phyloP scores from a whole-genome alignment of 2,113 vertebrate genomes.

The Alethe diademata region DNA sequence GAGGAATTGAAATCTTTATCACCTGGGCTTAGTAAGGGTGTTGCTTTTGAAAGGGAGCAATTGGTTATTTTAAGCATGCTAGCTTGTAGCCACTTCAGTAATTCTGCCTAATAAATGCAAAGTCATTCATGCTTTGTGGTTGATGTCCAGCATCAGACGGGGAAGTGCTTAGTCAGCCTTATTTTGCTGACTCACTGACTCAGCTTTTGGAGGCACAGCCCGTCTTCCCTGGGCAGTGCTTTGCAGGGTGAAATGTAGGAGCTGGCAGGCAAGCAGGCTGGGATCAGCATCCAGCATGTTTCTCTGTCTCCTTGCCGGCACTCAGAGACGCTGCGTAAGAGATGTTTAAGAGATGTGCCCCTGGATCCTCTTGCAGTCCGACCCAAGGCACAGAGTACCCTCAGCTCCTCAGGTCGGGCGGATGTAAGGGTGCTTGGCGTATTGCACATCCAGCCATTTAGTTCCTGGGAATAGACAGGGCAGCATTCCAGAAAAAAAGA shows the following conservation, averaged over 20 bases:
- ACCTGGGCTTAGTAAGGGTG: neutral
- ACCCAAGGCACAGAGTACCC: neutral
- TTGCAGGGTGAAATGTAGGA: neutral
- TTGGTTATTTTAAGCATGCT: neutral
- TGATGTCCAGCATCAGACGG: neutral
- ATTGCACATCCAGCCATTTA: neutral
- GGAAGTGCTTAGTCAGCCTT: constrained; percentile 34
- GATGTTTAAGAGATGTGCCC: fast-evolving
- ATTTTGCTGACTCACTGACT: constrained; percentile 53
- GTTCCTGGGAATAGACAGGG: neutral
- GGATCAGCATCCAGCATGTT: neutral
- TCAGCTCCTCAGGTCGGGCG: neutral
- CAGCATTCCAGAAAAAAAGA: neutral
- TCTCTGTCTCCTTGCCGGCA: neutral
- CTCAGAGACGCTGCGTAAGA: neutral
- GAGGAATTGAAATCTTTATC: neutral
- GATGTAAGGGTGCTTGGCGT: neutral
- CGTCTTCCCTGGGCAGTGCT: neutral
- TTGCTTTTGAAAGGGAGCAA: neutral
- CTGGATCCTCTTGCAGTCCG: neutral
- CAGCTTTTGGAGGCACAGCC: neutral
- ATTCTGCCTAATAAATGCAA: neutral
- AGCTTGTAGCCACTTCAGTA: neutral
- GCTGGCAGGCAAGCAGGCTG: neutral
- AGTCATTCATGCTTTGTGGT: constrained; percentile 3